Evolutionary conservation across 2,888 invertebrate species (phyloP).

Genomic region (Lordiphosa fenestrarum): DNA sequence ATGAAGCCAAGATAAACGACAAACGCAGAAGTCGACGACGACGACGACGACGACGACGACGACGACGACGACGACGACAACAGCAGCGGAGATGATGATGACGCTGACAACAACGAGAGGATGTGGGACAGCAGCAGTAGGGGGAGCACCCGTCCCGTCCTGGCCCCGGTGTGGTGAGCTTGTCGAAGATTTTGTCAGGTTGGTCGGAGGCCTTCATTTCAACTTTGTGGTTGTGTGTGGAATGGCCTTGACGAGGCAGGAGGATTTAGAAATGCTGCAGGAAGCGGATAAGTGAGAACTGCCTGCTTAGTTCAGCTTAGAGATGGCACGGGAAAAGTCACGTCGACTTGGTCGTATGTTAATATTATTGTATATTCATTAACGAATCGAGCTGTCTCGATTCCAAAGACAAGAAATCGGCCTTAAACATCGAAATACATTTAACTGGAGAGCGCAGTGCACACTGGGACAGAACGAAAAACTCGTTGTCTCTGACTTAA

Average conservation of each 20-base stretch:
- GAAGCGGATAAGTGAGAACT: conserved; percentile 45
- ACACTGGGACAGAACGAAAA: too few relatives aligned
- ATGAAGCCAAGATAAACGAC: conserved; percentile 77
- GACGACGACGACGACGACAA: conserved; percentile 6
- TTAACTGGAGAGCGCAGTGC: too few relatives aligned
- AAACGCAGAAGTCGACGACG: conserved; percentile 29
- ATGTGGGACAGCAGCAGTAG: conserved; percentile 4
- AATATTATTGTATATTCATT: too few relatives aligned
- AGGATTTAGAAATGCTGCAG: conserved; percentile 26
- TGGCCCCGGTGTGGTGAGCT: conserved; percentile 8
- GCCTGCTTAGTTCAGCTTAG: conserved; percentile 24
- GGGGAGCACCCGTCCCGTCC: background rate
- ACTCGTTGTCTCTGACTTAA: too few relatives aligned
- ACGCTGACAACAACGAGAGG: conserved; percentile 35
- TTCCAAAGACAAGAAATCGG: too few relatives aligned
- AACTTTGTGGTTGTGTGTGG: conserved; percentile 10
- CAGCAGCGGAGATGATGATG: conserved; percentile 18
- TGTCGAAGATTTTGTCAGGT: conserved; percentile 48
- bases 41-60: conserved; percentile 4
- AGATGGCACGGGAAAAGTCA: background rate
- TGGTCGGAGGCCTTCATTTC: conserved; percentile 21
- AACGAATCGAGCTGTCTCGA: too few relatives aligned
- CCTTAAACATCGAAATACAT: too few relatives aligned
- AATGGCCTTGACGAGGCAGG: conserved; percentile 50
- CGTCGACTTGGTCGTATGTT: too few relatives aligned